Evolutionary conservation across 2,113 vertebrate species (phyloP), one percentile per base, ranked within the genome.

Genomic region (Sturnira hondurensis): DNA sequence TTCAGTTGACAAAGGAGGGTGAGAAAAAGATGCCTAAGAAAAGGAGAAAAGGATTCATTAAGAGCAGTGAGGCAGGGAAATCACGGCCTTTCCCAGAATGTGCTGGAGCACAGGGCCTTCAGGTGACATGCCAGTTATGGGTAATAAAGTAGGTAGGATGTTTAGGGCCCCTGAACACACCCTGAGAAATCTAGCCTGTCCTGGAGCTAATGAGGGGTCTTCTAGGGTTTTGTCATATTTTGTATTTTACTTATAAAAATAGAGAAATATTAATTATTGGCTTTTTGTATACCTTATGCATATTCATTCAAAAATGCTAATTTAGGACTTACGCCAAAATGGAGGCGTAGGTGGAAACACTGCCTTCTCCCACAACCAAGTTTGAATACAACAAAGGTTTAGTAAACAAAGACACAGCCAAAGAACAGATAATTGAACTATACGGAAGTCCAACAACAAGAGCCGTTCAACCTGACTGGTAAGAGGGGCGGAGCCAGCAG

Each of bases 111-210:
- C 7, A 13, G 71, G 63, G 65, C 14, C 19, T 61, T 38, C 13
- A 17, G 68, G 65, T 1, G 0, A 31, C 1, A 12, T 5, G 58
- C n/a, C 7, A 13, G 43, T 24, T 38, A 9, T 0, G 1, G 28
- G 24, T n/a, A 1, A 41, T 9, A n/a, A 45, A n/a, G 43, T 33
- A 47, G 24, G 20, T 20, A 54, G 14, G 19, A 13, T 12, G 31
- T 52, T 70, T 45, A 80, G 65, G 74, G 26, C 36, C 45, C 12
- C 22, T 2, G 22, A 54, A 74, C n/a, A 28, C 15, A 8, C 28
- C 47, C 47, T 36, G 5, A 41, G 47, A 20, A 73, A n/a, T 33
- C 26, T 20, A 67, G 67, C 38, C 56, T 41, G 20, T 17, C 33
- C 20, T 13, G 5, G 38, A 56, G 11, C 28, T 31, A 61, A 31